Percentiles rank a stretch among this genome's conserved stretches.
phyloP scores from a whole-genome alignment of 1,140 invertebrate genomes.

The Sipha flava region DNA sequence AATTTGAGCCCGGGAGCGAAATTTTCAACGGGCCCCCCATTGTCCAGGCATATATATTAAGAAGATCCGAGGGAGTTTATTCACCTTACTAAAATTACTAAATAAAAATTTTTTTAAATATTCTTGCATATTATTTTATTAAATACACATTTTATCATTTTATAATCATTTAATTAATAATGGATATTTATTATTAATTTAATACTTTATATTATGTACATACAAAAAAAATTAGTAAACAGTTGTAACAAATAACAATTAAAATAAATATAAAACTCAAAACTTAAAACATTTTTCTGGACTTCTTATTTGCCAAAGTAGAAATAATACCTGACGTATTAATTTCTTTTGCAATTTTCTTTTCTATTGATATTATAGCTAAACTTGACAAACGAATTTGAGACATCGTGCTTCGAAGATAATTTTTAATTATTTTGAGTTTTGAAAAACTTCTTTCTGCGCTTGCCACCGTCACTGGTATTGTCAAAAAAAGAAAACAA shows the following conservation, averaged over 20 bases:
- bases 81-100: background rate
- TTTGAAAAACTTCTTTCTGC: too few relatives aligned
- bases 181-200: background rate
- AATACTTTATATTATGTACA: background rate
- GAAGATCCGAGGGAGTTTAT: background rate
- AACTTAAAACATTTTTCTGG: background rate
- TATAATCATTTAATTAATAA: background rate
- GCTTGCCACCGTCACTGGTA: background rate
- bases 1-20: background rate
- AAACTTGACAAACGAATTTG: too few relatives aligned
- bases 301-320: background rate
- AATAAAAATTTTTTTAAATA: background rate
- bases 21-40: background rate
- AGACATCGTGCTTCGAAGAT: too few relatives aligned
- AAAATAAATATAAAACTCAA: background rate
- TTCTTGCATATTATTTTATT: background rate
- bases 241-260: background rate
- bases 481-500: background rate
- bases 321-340: background rate
- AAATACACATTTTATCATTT: background rate
- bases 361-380: too few relatives aligned
- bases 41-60: background rate
- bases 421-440: too few relatives aligned
- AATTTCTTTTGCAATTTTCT: background rate
- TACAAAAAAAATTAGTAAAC: background rate